Percentiles rank a stretch among this genome's conserved stretches.
Conservation (phyloP, 2,888 invertebrate genomes). For the Scelioninae gen. 2 region DNA sequence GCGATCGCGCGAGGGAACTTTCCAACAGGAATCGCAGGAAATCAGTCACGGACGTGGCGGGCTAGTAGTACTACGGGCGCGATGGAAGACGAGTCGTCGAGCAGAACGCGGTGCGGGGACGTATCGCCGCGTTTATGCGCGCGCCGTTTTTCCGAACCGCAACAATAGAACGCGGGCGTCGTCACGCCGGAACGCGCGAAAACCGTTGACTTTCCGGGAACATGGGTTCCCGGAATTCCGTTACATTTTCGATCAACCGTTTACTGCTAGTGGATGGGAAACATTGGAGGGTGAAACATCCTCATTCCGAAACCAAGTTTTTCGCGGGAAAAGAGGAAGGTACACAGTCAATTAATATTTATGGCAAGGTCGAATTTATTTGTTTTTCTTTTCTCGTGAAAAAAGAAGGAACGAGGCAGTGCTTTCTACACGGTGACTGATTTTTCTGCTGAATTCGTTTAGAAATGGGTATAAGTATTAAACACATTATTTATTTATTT, state of each 20-base stretch:
- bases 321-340: too few species aligned
- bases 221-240: conserved; percentile 20
- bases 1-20: conserved; percentile 54
- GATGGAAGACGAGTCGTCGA: conserved; percentile 56
- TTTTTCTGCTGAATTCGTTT: too few species aligned
- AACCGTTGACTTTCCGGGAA: conserved; percentile 12
- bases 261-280: background rate
- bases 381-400: too few species aligned
- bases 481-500: too few species aligned
- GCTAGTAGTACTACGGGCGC: conserved; percentile 57
- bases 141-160: conserved; percentile 8
- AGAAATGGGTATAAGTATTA: too few species aligned
- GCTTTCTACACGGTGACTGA: too few species aligned
- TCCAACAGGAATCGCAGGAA: conserved; percentile 60
- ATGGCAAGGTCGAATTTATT: too few species aligned
- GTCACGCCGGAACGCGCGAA: conserved; percentile 9
- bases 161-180: conserved; percentile 14
- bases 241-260: conserved; percentile 6
- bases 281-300: conserved; percentile 7
- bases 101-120: conserved; percentile 3
- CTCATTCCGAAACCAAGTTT: background rate
- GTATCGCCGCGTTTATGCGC: conserved; percentile 23
- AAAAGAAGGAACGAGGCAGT: too few species aligned
- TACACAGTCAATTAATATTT: too few species aligned
- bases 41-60: conserved; percentile 59